Percentiles rank a stretch among this genome's conserved stretches.
Conservation (phyloP, 2,888 invertebrate genomes). For the Netelia fuscicornis region DNA sequence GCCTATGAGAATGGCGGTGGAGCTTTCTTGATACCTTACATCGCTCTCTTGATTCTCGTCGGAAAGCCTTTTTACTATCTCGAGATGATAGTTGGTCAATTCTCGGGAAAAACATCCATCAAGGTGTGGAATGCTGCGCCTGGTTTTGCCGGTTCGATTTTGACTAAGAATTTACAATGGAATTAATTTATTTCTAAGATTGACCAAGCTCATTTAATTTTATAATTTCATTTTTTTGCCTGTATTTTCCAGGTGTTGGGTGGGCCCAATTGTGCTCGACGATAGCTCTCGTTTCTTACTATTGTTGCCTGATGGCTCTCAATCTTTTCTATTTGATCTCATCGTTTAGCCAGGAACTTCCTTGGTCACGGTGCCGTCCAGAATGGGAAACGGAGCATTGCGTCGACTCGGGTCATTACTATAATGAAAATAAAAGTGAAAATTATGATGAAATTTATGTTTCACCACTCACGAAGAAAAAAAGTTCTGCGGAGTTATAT, state of each 20-base stretch:
- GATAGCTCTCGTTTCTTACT: constrained; percentile 84
- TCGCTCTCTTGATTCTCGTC: constrained; percentile 88
- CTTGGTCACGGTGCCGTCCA: constrained; percentile 84
- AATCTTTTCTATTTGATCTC: constrained; percentile 84
- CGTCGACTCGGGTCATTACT: constrained; percentile 71
- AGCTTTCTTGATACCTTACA: constrained; percentile 89
- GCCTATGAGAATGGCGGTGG: constrained; percentile 90
- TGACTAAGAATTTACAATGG: neutral
- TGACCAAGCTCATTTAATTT: neutral
- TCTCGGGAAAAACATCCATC: constrained; percentile 92
- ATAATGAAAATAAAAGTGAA: constrained; percentile 32
- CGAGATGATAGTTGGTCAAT: constrained; percentile 94
- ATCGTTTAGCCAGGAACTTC: constrained; percentile 84
- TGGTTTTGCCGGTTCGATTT: constrained; percentile 83
- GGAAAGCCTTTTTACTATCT: constrained; percentile 94
- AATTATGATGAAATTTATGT: constrained; percentile 21
- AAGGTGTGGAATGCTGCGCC: constrained; percentile 90
- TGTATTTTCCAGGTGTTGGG: constrained; percentile 85
- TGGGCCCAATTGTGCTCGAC: constrained; percentile 85
- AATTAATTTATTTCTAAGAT: neutral
- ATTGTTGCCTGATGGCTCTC: constrained; percentile 85
- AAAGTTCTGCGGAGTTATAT: constrained; percentile 78
- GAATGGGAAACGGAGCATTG: constrained; percentile 80
- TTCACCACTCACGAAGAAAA: constrained; percentile 65
- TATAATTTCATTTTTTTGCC: neutral